Evolutionary conservation across 1,140 invertebrate genomes (phyloP).

Genomic region (Rhizoglyphus robini): DNA sequence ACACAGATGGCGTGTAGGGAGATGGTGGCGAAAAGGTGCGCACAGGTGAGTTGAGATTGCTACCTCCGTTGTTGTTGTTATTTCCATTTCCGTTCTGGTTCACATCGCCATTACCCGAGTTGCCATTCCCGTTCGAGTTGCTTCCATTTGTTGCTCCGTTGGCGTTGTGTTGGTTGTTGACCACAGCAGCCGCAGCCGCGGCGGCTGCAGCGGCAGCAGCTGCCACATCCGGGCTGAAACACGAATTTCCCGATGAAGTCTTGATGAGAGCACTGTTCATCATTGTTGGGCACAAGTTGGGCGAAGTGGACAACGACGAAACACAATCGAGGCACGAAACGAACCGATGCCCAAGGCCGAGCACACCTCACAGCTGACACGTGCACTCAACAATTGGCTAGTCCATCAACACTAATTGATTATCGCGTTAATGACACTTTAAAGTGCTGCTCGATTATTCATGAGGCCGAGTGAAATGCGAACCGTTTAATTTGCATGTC

Average conservation of each 20-base stretch:
- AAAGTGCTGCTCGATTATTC: not conserved
- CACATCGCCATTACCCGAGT: not conserved
- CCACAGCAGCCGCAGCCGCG: not conserved
- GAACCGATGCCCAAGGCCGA: too few species aligned
- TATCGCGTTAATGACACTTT: not conserved
- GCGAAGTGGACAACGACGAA: too few species aligned
- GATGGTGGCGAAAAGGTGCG: constrained; percentile 19
- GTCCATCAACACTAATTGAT: not conserved
- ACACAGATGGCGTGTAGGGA: constrained; percentile 16
- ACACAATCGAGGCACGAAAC: not conserved
- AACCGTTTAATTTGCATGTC: not conserved
- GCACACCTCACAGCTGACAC: too few species aligned
- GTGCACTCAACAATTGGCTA: not conserved
- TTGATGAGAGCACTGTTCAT: not conserved
- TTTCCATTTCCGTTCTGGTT: not conserved
- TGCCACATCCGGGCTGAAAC: not conserved
- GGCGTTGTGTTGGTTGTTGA: constrained; percentile 3
- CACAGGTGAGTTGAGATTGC: constrained; percentile 5
- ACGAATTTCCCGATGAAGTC: not conserved
- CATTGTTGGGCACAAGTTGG: too few species aligned
- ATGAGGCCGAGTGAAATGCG: not conserved
- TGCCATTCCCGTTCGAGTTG: not conserved
- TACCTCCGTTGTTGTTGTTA: not conserved
- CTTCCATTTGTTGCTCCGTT: not conserved
- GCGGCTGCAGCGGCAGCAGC: not conserved